A percentile compares a stretch with the other conserved stretches of the same genome.
Evolutionary conservation across 2,888 invertebrate genomes (phyloP).

Genomic region (Protonemura montana): DNA sequence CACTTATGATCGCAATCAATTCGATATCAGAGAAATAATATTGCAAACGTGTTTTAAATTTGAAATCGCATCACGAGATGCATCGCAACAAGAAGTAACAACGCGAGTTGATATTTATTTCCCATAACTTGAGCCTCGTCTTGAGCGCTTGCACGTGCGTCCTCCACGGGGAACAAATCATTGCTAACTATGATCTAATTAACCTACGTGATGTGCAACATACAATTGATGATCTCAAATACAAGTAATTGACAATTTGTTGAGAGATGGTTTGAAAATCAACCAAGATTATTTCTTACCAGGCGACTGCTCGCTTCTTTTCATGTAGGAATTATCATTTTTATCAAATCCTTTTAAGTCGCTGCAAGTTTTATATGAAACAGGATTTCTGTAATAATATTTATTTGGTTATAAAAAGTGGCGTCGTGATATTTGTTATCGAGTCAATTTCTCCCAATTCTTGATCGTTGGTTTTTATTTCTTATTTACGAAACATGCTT

Average conservation of each 20-base stretch:
- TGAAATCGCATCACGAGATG: neutral
- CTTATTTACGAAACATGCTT: neutral
- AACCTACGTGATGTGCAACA: slow-evolving; percentile 4
- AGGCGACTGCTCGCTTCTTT: neutral
- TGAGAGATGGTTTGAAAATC: neutral
- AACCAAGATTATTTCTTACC: too few relatives aligned
- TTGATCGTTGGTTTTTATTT: slow-evolving; percentile 32
- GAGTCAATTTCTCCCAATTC: slow-evolving; percentile 36
- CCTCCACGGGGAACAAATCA: slow-evolving; percentile 9
- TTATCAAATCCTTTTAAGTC: slow-evolving; percentile 18
- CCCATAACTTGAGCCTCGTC: neutral
- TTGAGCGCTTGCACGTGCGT: neutral
- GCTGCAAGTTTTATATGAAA: slow-evolving; percentile 7
- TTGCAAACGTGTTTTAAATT: neutral
- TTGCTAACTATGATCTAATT: slow-evolving; percentile 31
- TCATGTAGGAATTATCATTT: slow-evolving; percentile 9
- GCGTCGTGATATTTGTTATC: too few relatives aligned
- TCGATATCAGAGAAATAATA: neutral
- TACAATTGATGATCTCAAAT: neutral
- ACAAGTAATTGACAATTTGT: neutral
- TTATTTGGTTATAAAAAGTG: too few relatives aligned
- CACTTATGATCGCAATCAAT: neutral
- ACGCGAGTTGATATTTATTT: neutral
- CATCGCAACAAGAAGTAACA: neutral
- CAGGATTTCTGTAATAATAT: slow-evolving; percentile 16